Percentiles rank a stretch among this genome's conserved stretches.
Evolutionary conservation across 2,113 vertebrate genomes (phyloP).

Genomic region (Xenus cinereus): DNA sequence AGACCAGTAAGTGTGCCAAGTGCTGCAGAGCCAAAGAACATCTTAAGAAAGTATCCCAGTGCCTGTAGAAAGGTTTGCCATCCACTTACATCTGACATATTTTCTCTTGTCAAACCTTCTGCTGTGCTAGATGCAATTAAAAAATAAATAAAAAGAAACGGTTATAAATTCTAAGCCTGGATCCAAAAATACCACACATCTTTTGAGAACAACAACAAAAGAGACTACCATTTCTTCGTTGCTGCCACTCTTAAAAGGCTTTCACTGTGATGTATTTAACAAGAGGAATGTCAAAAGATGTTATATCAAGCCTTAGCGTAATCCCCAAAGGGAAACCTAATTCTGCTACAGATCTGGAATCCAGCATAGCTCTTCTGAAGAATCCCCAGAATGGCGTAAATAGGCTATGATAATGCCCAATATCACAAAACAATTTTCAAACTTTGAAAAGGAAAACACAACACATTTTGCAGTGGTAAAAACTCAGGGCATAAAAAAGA

Average conservation of each 20-base stretch:
- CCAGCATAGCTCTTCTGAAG: not conserved
- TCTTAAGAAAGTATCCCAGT: slow-evolving; percentile 93
- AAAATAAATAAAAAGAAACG: slow-evolving; percentile 8
- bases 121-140: slow-evolving; percentile 84
- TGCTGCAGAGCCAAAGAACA: slow-evolving; percentile 98
- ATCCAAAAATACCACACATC: slow-evolving; percentile 6
- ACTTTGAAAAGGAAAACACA: not conserved
- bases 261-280: slow-evolving; percentile 45
- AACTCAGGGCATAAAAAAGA: not conserved
- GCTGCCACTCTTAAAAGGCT: slow-evolving; percentile 58
- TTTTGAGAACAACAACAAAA: slow-evolving; percentile 5
- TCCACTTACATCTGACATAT: slow-evolving; percentile 86
- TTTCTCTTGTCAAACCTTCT: slow-evolving; percentile 90
- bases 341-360: slow-evolving; percentile 10
- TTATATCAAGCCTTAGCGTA: slow-evolving; percentile 46
- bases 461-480: not conserved
- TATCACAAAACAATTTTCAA: not conserved
- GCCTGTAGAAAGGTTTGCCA: slow-evolving; percentile 96
- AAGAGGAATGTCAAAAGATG: slow-evolving; percentile 46
- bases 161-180: slow-evolving; percentile 30
- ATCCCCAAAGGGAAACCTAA: slow-evolving; percentile 42
- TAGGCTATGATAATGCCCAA: not conserved
- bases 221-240: slow-evolving; percentile 31
- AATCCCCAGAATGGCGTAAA: slow-evolving; percentile 1
- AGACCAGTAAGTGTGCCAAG: slow-evolving; percentile 96